Evolutionary conservation across 1,140 invertebrate genomes (phyloP), one percentile per base, ranked within the genome.

Genomic region (Drosophila bipectinata): DNA sequence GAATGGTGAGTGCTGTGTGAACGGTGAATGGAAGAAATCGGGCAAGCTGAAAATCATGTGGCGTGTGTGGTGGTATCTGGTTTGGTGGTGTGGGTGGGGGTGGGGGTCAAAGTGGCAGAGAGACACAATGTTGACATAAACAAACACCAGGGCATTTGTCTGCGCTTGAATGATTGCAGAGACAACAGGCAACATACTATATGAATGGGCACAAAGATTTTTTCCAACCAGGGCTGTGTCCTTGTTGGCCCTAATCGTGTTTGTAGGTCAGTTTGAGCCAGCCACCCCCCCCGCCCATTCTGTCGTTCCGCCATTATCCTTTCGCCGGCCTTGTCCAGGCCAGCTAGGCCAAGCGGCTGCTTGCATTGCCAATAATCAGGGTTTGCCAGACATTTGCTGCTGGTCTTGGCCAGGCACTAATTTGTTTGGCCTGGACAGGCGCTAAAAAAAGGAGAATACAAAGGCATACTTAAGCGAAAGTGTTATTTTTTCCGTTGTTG

Each of bases 111-210:
- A 79, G 63, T 78, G 56, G 74, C 72, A 72, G 47, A 80, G 77
- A 21, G 66, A 76, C 68, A 82, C 79, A 73, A 67, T 81, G 79
- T 82, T 83, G 75, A 55, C 79, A 71, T 57, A 64, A 79, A 79
- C 79, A 82, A 83, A 79, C 75, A 82, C 57, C 55, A 79, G 52
- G 55, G 57, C 75, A 83, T 82, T 82, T 83, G 75, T 83, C 79
- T 82, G 79, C 63, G 71, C 63, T 41, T 75, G 71, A 79, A 79
- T 63, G 79, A 82, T 79, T 83, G 75, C 79, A 73, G 48, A 63
- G 66, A 72, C 53, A 75, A 73, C 61, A 59, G 52, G 45, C 32
- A 39, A 32, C 58, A 39, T 24, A 47, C 47, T 32, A 37, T 37
- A 37, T 37, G 41, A 47, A 12, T 34, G n/a, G 10, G 39, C 47